These are phyloP conservation scores for Aethina tumida DNA, from an alignment of 1,140 invertebrate genomes.

Conservation along the genomic window DNA sequence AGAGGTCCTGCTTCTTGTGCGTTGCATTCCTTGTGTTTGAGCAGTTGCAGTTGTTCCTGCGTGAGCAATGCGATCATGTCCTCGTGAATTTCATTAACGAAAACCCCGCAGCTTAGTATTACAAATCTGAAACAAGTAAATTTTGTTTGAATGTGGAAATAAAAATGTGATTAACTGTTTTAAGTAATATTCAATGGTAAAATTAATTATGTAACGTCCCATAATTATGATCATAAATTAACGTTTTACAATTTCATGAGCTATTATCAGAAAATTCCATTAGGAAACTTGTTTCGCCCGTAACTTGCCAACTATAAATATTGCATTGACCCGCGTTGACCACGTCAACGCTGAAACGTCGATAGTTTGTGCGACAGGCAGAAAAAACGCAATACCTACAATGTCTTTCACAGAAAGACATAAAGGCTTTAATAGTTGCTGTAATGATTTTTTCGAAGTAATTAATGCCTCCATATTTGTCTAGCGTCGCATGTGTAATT, in stretches of 20 bases:
- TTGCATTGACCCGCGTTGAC: neutral
- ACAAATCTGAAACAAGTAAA: conserved; percentile 27
- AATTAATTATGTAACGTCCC: too few species aligned
- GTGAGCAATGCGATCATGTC: conserved; percentile 32
- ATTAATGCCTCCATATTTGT: conserved; percentile 3
- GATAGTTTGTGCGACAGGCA: neutral
- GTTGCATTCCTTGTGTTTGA: conserved; percentile 21
- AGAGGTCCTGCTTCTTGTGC: conserved; percentile 19
- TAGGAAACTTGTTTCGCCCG: neutral
- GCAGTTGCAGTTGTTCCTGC: conserved; percentile 30
- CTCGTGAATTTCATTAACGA: conserved; percentile 33
- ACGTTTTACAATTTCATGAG: too few species aligned
- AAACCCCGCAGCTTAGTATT: conserved; percentile 34
- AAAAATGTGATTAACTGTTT: too few species aligned
- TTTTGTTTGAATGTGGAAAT: neutral
- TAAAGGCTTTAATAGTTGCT: conserved; percentile 1
- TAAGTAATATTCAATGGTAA: too few species aligned
- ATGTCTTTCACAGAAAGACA: conserved; percentile 3
- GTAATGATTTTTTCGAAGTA: conserved; percentile 1
- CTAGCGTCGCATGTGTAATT: conserved; percentile 1
- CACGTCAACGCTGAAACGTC: neutral
- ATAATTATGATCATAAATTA: too few species aligned
- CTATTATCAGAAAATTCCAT: too few species aligned
- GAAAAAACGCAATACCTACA: neutral
- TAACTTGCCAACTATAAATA: neutral